Base-by-base conservation (phyloP, 2,888 invertebrate species). In the Ormyrus nitidulus region DNA sequence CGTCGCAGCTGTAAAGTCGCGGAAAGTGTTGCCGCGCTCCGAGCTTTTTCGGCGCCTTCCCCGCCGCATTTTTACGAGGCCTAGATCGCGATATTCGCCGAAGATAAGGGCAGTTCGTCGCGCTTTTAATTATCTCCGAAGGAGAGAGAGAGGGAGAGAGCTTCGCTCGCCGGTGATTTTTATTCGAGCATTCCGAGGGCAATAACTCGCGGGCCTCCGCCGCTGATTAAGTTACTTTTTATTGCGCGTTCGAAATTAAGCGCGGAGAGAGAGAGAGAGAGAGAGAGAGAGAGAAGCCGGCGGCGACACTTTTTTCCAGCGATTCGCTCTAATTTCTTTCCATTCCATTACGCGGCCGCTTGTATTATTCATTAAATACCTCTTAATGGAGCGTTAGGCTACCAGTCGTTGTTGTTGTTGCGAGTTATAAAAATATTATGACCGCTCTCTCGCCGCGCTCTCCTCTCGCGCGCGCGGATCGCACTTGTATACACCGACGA, bases 141-240 rank as follows among this genome's bases (percentile, higher is more conserved):
- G 7, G 44, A 34, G 34, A 34, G 34, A 34, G 34, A 34, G 34
- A 34, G 51, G 68, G 54, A 76, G 59, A 71, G 69, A 69, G 56
- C 61, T 59, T 62, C 66, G 6, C n/a, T n/a, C 73, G 54, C 13
- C 78, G 81, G 70, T 78, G 78, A 81, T 81, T 81, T 81, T 81
- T 75, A 78, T 78, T 81, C 62, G 66, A 13, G 75, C 77, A 44
- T 77, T 80, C 51, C 51, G 59, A 76, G 77, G 77, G 73, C 73
- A 71, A 77, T 80, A 80, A 77, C 73, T 77, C 54, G 19, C 10
- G 53, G 34, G 51, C 73, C 77, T 64, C 75, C 62, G 69, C 10
- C 80, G 34, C 74, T 77, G 80, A 80, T 80, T 80, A 77, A 77
- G 77, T 80, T 77, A 80, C 80, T 80, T 80, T 80, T 80, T 77